These are phyloP conservation scores for Lingula anatina DNA, from an alignment of 2,888 invertebrate genomes.

Conservation along the genomic window DNA sequence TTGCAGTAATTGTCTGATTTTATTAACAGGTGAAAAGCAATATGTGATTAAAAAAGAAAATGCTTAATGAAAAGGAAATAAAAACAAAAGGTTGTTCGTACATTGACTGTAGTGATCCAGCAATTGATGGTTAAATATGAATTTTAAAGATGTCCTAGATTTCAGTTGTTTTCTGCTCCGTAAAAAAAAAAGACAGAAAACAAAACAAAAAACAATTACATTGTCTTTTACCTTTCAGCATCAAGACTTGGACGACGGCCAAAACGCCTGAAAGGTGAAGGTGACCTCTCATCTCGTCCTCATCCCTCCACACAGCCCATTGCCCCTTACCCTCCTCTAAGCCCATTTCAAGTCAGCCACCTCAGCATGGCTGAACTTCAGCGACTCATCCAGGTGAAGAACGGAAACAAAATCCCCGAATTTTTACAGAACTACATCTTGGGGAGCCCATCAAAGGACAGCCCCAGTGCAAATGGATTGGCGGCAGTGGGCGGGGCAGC, in stretches of 20 bases:
- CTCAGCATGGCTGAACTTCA: constrained; percentile 29
- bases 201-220: no score
- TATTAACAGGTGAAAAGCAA: no score
- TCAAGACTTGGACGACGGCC: constrained; percentile 50
- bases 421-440: background rate
- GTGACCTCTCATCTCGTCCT: constrained; percentile 20
- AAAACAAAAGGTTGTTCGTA: no score
- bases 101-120: no score
- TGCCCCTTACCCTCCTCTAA: constrained; percentile 33
- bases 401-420: background rate
- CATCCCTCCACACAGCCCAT: constrained; percentile 33
- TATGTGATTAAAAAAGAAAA: no score
- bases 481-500: background rate
- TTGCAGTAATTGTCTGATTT: no score
- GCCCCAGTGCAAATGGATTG: background rate
- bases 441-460: constrained; percentile 7
- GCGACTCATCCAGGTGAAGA: constrained; percentile 25
- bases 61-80: no score
- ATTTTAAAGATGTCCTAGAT: no score
- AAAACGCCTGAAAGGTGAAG: constrained; percentile 46
- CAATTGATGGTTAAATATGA: no score
- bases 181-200: no score
- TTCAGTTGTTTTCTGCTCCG: no score
- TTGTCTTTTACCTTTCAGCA: no score
- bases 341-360: background rate